Evolutionary conservation across 2,888 invertebrate genomes (phyloP).

Genomic region (Marronus borbonicus): DNA sequence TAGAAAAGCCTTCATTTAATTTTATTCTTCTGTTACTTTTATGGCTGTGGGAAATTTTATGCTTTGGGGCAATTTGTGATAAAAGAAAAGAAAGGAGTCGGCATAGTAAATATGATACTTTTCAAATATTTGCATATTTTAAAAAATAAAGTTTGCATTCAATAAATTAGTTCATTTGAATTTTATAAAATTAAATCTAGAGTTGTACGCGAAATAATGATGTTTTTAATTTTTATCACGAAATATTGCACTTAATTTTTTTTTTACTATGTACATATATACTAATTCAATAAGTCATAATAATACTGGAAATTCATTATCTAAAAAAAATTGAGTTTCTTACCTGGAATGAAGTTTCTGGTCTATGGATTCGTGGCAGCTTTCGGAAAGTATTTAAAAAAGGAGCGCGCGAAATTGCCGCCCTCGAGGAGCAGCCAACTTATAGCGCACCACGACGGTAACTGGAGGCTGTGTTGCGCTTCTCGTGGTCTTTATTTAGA

Average conservation of each 20-base stretch:
- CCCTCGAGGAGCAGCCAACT: slow-evolving; percentile 17
- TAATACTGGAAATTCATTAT: background rate
- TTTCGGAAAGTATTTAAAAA: background rate
- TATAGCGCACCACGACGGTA: slow-evolving; percentile 58
- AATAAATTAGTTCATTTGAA: too few relatives aligned
- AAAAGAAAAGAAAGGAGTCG: too few relatives aligned
- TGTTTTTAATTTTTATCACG: too few relatives aligned
- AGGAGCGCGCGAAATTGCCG: background rate
- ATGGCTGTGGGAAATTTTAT: too few relatives aligned
- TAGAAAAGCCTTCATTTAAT: too few relatives aligned
- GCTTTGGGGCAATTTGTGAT: too few relatives aligned
- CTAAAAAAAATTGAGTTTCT: slow-evolving; percentile 3
- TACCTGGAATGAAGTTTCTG: slow-evolving; percentile 16
- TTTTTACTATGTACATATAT: background rate
- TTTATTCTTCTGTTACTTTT: too few relatives aligned
- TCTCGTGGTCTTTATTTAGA: slow-evolving; percentile 59
- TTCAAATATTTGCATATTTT: too few relatives aligned
- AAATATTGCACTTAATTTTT: background rate
- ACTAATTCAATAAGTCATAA: background rate
- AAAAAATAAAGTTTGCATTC: too few relatives aligned
- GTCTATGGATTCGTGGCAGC: background rate
- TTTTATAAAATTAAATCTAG: too few relatives aligned
- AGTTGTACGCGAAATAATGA: too few relatives aligned
- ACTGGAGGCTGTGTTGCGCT: slow-evolving; percentile 67
- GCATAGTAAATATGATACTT: too few relatives aligned